Evolutionary conservation across 1,140 invertebrate genomes (phyloP).

Genomic region (Kradibia gibbosae): DNA sequence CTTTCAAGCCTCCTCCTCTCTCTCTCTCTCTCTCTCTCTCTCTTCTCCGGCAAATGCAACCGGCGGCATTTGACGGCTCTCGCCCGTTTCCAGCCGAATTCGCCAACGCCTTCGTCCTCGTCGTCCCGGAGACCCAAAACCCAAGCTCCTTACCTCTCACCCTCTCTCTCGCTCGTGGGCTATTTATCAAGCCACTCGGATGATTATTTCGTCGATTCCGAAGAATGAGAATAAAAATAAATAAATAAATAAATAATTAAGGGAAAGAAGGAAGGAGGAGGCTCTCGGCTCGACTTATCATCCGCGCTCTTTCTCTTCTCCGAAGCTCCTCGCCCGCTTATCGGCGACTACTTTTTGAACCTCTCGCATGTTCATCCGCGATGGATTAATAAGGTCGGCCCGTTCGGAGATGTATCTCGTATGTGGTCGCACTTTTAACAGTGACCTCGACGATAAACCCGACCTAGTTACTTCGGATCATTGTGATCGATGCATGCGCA

Average conservation of each 20-base stretch:
- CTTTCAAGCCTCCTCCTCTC: background rate
- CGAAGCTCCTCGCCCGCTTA: background rate
- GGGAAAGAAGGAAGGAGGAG: too few relatives aligned
- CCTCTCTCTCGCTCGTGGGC: too few relatives aligned
- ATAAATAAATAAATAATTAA: too few relatives aligned
- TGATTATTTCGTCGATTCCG: too few relatives aligned
- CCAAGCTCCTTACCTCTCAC: too few relatives aligned
- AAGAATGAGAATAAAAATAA: too few relatives aligned
- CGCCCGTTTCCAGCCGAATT: too few relatives aligned
- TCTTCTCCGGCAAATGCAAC: too few relatives aligned
- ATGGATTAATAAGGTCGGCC: slow-evolving; percentile 6
- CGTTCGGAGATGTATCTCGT: background rate
- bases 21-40: background rate
- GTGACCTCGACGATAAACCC: slow-evolving; percentile 23
- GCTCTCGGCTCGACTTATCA: background rate
- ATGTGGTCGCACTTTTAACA: background rate
- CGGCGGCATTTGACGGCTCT: too few relatives aligned
- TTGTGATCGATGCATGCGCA: background rate
- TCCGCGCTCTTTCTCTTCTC: background rate
- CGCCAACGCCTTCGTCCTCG: too few relatives aligned
- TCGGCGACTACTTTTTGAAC: background rate
- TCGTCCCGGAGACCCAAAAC: too few relatives aligned
- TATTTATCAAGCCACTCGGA: too few relatives aligned
- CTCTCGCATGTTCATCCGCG: background rate
- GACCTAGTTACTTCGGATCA: slow-evolving; percentile 11